phyloP scores from a whole-genome alignment of 2,113 vertebrate species.

The Oxygymnocypris stewartii region DNA sequence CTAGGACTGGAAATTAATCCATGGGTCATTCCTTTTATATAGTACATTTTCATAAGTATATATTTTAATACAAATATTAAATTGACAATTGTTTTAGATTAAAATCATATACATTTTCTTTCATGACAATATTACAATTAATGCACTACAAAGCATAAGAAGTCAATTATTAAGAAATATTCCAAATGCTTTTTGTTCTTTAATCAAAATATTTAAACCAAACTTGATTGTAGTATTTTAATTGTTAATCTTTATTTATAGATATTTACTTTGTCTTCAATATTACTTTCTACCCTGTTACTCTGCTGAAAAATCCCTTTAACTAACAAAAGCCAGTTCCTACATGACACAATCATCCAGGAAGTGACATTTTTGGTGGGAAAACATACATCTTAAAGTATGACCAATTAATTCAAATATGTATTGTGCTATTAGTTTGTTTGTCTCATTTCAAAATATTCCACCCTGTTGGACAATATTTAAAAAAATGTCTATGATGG shows the following conservation, averaged over 20 bases:
- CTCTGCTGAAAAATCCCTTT: background rate
- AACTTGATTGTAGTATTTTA: background rate
- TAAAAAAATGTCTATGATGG: background rate
- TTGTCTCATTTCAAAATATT: background rate
- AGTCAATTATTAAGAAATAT: background rate
- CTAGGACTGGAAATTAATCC: background rate
- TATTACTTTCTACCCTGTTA: background rate
- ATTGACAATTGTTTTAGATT: background rate
- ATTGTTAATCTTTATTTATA: background rate
- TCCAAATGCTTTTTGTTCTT: background rate
- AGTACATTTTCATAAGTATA: background rate
- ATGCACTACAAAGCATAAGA: background rate
- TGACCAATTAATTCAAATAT: background rate
- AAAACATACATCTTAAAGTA: background rate
- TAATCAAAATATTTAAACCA: background rate
- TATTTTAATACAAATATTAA: background rate
- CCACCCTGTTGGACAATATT: background rate
- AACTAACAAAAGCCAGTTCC: background rate
- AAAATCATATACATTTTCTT: background rate
- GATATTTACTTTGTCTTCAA: background rate
- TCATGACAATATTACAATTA: background rate
- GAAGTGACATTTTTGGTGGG: background rate
- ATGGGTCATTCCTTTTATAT: background rate
- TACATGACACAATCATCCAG: background rate
- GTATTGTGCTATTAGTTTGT: background rate